Evolutionary conservation across 2,797 vertebrate genomes (phyloP).

Genomic region (Cyclura pinguis): DNA sequence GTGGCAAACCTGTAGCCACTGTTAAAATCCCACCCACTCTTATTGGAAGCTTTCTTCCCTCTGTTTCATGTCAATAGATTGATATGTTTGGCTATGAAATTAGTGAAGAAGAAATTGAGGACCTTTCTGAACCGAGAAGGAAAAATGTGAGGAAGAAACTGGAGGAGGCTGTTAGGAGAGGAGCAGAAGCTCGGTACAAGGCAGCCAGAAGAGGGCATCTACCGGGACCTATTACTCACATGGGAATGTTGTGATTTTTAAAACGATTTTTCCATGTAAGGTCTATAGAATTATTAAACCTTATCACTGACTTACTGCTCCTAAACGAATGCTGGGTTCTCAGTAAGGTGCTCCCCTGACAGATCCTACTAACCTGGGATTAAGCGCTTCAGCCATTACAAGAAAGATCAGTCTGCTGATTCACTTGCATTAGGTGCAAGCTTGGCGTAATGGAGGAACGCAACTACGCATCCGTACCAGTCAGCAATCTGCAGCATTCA

Average conservation of each 20-base stretch:
- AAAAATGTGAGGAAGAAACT: constrained; percentile 35
- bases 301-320: neutral
- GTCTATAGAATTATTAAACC: neutral
- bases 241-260: neutral
- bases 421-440: too few relatives aligned
- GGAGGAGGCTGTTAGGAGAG: neutral
- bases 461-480: too few relatives aligned
- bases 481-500: too few relatives aligned
- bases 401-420: neutral
- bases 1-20: too few relatives aligned
- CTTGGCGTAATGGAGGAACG: too few relatives aligned
- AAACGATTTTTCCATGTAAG: too few relatives aligned
- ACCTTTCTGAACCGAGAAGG: neutral
- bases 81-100: constrained; percentile 38
- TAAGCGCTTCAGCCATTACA: too few relatives aligned
- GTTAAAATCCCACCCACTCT: too few relatives aligned
- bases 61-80: constrained; percentile 15
- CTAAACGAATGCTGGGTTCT: neutral
- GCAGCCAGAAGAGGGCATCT: neutral
- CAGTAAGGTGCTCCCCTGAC: too few relatives aligned
- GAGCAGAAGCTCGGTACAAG: constrained; percentile 32
- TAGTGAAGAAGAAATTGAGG: constrained; percentile 11
- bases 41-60: fast-evolving
- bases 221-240: too few relatives aligned
- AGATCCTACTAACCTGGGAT: neutral